Evolutionary conservation across 2,888 invertebrate genomes (phyloP), one percentile per base, ranked within the genome.

Genomic region (Drosophila tanythrix): DNA sequence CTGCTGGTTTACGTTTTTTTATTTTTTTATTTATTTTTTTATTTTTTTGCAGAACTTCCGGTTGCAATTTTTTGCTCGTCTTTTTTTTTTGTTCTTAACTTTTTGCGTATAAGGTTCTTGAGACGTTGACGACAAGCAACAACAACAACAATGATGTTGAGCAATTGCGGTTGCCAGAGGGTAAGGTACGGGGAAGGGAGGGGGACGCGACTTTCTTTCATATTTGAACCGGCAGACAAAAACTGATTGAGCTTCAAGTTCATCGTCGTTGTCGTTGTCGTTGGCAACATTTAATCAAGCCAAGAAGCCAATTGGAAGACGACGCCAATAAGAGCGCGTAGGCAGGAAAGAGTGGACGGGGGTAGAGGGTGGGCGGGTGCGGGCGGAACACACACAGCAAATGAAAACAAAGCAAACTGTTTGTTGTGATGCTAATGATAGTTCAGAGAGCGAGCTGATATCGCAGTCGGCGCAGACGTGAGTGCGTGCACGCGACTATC

Each of bases 241-340:
- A 74, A 65, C 82, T 78, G 79, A 79, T 81, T 79, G 82, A 79
- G 79, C 82, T 81, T 70, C 79, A 70, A 81, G 82, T 79, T 80
- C 50, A 27, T 27, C 57, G 27, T 18, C 11, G 38, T 56, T 27
- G 36, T 36, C 75, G 60, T 64, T 65, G 87, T 87, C 77, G 82
- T 77, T 85, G 89, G 89, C 85, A 89, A 85, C 88, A 85, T 89
- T 85, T 85, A 85, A 85, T 85, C 85, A 85, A 89, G 89, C 78
- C 78, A 75, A 72, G 88, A 89, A 85, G 71, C 85, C 88, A 89
- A 89, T 77, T 85, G 84, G 84, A 89, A 89, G 89, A 78, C 58
- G 77, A 57, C 79, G 87, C 75, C 72, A 70, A 66, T 68, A 70
- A 70, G 63, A 55, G 66, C 29, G 46, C 52, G 35, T 38, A 38